Percentiles rank a stretch among this genome's conserved stretches.
Conservation (phyloP, 1,140 invertebrate species). For the Thaumatotibia leucotreta region DNA sequence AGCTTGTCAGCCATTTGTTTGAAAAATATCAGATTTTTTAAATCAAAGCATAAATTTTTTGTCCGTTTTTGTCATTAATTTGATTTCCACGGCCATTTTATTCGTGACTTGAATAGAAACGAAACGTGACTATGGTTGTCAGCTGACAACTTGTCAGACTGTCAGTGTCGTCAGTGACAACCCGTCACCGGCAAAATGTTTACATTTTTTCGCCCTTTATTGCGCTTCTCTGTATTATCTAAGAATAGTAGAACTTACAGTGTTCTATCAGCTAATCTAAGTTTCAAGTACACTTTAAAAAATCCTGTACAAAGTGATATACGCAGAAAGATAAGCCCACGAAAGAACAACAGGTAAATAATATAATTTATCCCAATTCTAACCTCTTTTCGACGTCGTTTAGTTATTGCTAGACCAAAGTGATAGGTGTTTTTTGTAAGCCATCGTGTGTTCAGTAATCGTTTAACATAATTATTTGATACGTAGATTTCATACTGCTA, state of each 20-base stretch:
- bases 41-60: too few species aligned
- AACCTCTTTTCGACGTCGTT: not conserved
- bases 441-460: not conserved
- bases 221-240: constrained; percentile 22
- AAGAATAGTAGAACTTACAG: not conserved
- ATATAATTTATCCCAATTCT: not conserved
- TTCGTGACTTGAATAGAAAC: not conserved
- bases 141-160: too few species aligned
- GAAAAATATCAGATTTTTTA: too few species aligned
- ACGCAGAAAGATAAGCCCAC: not conserved
- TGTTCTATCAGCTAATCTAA: not conserved
- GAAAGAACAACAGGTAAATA: not conserved
- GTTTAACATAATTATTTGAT: not conserved
- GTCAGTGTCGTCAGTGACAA: too few species aligned
- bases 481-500: not conserved
- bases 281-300: not conserved
- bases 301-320: not conserved
- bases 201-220: constrained; percentile 44
- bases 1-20: too few species aligned
- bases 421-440: too few species aligned
- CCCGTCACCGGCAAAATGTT: constrained; percentile 38
- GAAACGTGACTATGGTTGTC: constrained; percentile 15
- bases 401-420: not conserved
- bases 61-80: not conserved
- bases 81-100: not conserved